Base-by-base conservation (phyloP, 1,140 invertebrate genomes). In the Bombus consobrinus region DNA sequence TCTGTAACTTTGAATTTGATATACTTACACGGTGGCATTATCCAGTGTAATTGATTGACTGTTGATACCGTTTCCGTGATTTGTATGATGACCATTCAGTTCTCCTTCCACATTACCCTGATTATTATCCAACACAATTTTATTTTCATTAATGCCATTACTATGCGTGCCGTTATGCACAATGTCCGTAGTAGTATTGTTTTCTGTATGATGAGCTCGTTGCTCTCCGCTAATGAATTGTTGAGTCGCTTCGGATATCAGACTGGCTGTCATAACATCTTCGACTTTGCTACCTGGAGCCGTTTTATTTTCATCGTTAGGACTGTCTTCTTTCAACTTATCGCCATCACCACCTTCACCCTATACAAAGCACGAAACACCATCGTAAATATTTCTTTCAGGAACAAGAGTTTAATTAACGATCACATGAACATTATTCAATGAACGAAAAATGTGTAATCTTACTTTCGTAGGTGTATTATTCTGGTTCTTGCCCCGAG, bases 401-500 rank as follows among this genome's bases (percentile, higher is more conserved):
- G 1, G 34, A 39, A 9, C 9, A 37, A 39, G 1, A 37, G 68
- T 8, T 32, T 13, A 34, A 25, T 32, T 8, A 37, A 59, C 39
- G n/a, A 59, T 6, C 32, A 1, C 22, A 64, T 1, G 32, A 59
- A 10, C 59, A 37, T 53, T 25, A 25, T 10, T 41, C 28, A 12
- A 28, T 8, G 4, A 41, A 22, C 13, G 9, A n/a, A 53, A 6
- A 57, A 72, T 66, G 2, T 0, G 5, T 12, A 37, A 62, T 9
- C 18, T n/a, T 92, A 95, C 94, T 93, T 95, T 95, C 32, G 91
- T 86, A 18, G 96, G 95, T 75, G 96, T 96, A 89, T 95, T 95
- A n/a, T 94, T 91, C 88, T 96, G 95, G 90, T 96, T 96, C 87
- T 96, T 97, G 80, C 96, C 97, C 86, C 97, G 96, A 72, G 98